Percentiles rank a stretch among this genome's conserved stretches.
Conservation (phyloP, 1,140 invertebrate genomes). For the Pseudachorutes palmiensis region DNA sequence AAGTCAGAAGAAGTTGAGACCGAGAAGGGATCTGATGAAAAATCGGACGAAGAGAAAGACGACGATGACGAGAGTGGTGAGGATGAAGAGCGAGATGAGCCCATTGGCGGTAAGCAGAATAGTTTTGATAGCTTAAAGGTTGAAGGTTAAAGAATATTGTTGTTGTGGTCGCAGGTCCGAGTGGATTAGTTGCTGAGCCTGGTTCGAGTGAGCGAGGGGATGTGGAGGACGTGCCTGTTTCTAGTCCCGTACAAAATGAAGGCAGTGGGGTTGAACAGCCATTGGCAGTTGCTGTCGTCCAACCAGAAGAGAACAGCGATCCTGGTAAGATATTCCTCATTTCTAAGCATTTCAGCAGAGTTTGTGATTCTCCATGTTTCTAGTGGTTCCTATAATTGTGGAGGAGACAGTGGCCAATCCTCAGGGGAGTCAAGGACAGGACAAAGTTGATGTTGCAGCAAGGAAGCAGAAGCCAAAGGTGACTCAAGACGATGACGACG, state of each 20-base stretch:
- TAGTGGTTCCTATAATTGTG: constrained; percentile 37
- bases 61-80: constrained; percentile 30
- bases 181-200: constrained; percentile 34
- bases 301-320: constrained; percentile 24
- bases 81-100: constrained; percentile 27
- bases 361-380: constrained; percentile 13
- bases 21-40: constrained; percentile 31
- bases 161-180: constrained; percentile 17
- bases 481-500: constrained; percentile 34
- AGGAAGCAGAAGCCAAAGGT: constrained; percentile 27
- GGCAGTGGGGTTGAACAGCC: constrained; percentile 24
- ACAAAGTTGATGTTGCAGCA: constrained; percentile 14
- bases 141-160: background rate
- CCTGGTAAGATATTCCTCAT: constrained; percentile 15
- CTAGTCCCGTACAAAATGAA: constrained; percentile 25
- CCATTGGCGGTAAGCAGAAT: background rate
- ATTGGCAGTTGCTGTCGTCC: constrained; percentile 36
- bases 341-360: background rate
- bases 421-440: constrained; percentile 8
- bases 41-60: constrained; percentile 24
- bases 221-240: constrained; percentile 25
- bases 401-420: constrained; percentile 20
- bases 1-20: constrained; percentile 25
- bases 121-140: background rate
- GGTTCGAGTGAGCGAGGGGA: constrained; percentile 33